Evolutionary conservation across 2,888 invertebrate genomes (phyloP).

Genomic region (Amorpha juglandis): DNA sequence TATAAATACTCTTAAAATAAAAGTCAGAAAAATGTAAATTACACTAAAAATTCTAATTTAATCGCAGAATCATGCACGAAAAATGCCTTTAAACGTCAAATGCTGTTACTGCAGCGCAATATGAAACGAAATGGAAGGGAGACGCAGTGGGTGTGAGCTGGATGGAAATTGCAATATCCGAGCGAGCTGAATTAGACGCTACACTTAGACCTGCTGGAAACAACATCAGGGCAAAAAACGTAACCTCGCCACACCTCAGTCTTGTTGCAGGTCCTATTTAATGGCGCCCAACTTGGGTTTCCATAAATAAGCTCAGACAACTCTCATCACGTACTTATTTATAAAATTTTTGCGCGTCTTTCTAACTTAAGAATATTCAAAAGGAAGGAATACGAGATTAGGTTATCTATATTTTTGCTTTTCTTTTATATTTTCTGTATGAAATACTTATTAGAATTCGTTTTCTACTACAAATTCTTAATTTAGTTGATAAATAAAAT

Average conservation of each 20-base stretch:
- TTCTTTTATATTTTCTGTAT: neutral
- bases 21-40: neutral
- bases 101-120: constrained; percentile 59
- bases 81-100: constrained; percentile 51
- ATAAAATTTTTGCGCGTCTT: neutral
- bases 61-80: constrained; percentile 9
- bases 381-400: neutral
- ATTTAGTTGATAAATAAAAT: too few relatives aligned
- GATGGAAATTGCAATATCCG: constrained; percentile 78
- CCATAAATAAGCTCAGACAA: constrained; percentile 14
- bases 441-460: neutral
- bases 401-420: too few relatives aligned
- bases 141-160: constrained; percentile 61
- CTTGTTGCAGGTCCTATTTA: constrained; percentile 14
- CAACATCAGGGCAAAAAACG: constrained; percentile 17
- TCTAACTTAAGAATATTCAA: neutral
- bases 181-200: constrained; percentile 56
- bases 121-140: constrained; percentile 70
- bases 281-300: neutral
- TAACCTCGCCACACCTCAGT: neutral
- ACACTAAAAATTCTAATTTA: constrained; percentile 4
- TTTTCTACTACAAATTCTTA: too few relatives aligned
- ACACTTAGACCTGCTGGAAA: constrained; percentile 49
- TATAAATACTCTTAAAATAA: neutral
- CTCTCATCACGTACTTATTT: constrained; percentile 7